phyloP scores from a whole-genome alignment of 2,797 vertebrate species.

The Propithecus perrieri region DNA sequence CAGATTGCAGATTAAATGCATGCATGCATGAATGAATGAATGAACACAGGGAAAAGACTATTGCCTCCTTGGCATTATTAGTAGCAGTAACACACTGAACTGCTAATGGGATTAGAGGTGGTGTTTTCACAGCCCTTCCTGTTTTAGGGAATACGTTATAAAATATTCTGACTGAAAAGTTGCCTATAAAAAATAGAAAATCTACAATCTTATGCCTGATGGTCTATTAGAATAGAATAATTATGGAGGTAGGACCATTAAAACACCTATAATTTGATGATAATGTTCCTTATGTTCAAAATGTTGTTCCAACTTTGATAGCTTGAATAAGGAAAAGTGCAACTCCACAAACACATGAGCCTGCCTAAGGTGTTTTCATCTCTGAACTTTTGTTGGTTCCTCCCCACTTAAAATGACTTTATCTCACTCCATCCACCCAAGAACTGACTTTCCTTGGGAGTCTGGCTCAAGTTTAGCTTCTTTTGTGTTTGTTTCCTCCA shows the following conservation, averaged over 20 bases:
- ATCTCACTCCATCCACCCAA: no score
- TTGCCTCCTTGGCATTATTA: background rate
- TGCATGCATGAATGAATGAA: background rate
- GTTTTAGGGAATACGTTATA: slow-evolving; percentile 43
- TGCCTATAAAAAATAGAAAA: slow-evolving; percentile 68
- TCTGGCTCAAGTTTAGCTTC: background rate
- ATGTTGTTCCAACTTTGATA: slow-evolving; percentile 66
- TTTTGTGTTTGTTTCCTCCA: background rate
- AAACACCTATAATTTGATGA: slow-evolving; percentile 67
- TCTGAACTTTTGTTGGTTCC: background rate
- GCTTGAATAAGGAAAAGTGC: slow-evolving; percentile 2
- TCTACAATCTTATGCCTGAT: slow-evolving; percentile 51
- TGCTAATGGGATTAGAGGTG: background rate
- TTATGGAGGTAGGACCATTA: slow-evolving; percentile 40
- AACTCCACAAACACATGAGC: background rate
- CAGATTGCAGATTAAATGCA: background rate
- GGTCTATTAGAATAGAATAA: slow-evolving; percentile 68
- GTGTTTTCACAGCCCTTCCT: slow-evolving; percentile 7
- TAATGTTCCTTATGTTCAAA: slow-evolving; percentile 66
- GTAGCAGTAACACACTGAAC: background rate
- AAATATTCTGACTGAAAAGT: slow-evolving; percentile 64
- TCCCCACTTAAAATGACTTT: background rate
- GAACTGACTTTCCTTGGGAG: background rate
- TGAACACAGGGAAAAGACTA: background rate
- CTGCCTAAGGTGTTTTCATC: background rate